phyloP scores from a whole-genome alignment of 1,140 invertebrate genomes.

The Lanistes nyassanus region DNA sequence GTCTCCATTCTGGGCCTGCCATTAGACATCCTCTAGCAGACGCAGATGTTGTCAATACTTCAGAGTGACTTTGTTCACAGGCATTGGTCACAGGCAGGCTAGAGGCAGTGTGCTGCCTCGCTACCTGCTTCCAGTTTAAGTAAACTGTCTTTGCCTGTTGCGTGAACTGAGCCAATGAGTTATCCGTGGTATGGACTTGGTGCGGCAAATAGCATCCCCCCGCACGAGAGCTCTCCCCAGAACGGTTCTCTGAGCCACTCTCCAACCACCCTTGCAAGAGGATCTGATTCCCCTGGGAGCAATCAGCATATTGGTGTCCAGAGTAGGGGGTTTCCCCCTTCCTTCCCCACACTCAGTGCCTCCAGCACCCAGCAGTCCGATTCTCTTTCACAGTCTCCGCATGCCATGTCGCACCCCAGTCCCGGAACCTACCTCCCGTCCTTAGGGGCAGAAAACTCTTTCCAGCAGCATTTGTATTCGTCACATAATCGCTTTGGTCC shows the following conservation, averaged over 20 bases:
- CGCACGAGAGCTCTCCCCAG: slow-evolving; percentile 9
- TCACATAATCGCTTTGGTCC: slow-evolving; percentile 14
- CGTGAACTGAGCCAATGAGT: slow-evolving; percentile 20
- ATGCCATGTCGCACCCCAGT: slow-evolving; percentile 8
- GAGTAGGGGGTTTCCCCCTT: slow-evolving; percentile 13
- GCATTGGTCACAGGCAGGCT: too few relatives aligned
- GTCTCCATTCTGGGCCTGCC: too few relatives aligned
- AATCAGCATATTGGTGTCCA: slow-evolving; percentile 6
- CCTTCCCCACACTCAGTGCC: slow-evolving; percentile 8
- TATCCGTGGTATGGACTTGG: slow-evolving; percentile 26
- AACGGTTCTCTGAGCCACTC: slow-evolving; percentile 24
- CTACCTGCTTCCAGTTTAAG: too few relatives aligned
- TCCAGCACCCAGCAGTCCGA: slow-evolving; percentile 20
- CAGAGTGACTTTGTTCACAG: too few relatives aligned
- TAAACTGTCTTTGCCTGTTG: too few relatives aligned
- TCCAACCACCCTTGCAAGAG: slow-evolving; percentile 14
- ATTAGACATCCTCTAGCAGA: too few relatives aligned
- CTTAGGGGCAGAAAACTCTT: slow-evolving; percentile 17
- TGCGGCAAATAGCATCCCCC: slow-evolving; percentile 19
- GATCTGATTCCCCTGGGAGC: slow-evolving; percentile 15
- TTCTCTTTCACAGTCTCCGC: slow-evolving; percentile 22
- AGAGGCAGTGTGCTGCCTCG: too few relatives aligned
- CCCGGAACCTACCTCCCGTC: slow-evolving; percentile 13
- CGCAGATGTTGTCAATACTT: too few relatives aligned
- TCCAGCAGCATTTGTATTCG: slow-evolving; percentile 27